Base-by-base conservation (phyloP, 2,113 vertebrate genomes). In the Notothenia rossii region DNA sequence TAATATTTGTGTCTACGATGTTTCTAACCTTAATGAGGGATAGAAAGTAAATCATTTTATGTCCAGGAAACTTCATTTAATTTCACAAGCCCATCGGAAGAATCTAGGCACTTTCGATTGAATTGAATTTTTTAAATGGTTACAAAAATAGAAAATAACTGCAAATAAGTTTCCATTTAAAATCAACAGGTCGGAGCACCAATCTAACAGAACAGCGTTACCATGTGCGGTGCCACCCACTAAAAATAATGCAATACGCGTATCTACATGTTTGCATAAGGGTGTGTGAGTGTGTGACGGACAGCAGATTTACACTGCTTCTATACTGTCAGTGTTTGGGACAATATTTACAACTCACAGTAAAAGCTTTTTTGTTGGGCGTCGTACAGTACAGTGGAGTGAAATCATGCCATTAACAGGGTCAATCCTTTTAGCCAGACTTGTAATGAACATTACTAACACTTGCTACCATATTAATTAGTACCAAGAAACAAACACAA, bases 211-310 rank as follows among this genome's bases (percentile, higher is more conserved):
- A 54, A 10, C 56, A 33, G 60, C 33, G 43, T 76, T 84, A 40
- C 36, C 36, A 40, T 53, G 77, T 12, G 40, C 51, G 53, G 50
- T 67, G 43, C 15, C 58, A 76, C 14, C 65, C 22, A 46, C 1
- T 79, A 82, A 86, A 86, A 71, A 74, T 84, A 77, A 79, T 17
- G 7, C 25, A 22, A 1, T 48, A 17, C 60, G 54, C 62, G 61
- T 22, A 62, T 84, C 78, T 65, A 72, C 61, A 64, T 56, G 25
- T 60, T 43, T 50, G 36, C 64, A 20, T 45, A 0, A 48, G 29
- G 60, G 25, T 74, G 74, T 61, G 71, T 56, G 29, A 73, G 53
- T 29, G 67, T 70, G 79, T 40, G 40, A 77, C 10, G 63, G 54
- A 48, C 65, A 81, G 45, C 17, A 63, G 10, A 46, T 51, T 63